Evolutionary conservation across 2,888 invertebrate genomes (phyloP).

Genomic region (Scaptomyza cyrtandrae): DNA sequence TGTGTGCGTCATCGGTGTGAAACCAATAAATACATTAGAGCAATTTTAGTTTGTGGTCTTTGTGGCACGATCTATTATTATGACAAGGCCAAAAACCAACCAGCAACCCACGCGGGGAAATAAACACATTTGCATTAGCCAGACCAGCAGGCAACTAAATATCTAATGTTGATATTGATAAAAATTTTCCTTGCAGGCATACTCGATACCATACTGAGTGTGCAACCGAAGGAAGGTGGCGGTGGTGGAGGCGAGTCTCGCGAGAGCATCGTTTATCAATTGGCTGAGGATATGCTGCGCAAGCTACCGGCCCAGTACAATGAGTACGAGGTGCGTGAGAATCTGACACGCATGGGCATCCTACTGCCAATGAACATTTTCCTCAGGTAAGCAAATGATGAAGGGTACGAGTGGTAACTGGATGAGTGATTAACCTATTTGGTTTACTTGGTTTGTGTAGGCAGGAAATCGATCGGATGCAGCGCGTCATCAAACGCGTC

Average conservation of each 20-base stretch:
- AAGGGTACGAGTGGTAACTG: too few relatives aligned
- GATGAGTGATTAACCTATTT: slow-evolving; percentile 14
- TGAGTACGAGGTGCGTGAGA: slow-evolving; percentile 94
- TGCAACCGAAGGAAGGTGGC: slow-evolving; percentile 98
- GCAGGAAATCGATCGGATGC: slow-evolving; percentile 93
- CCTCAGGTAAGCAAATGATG: slow-evolving; percentile 86
- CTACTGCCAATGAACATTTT: slow-evolving; percentile 98
- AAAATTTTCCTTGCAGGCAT: slow-evolving; percentile 86
- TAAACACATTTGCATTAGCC: slow-evolving; percentile 57
- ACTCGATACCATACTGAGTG: slow-evolving; percentile 96
- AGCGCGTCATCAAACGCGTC: slow-evolving; percentile 92
- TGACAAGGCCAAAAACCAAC: not conserved
- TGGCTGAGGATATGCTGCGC: slow-evolving; percentile 96
- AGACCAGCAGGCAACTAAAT: slow-evolving; percentile 20
- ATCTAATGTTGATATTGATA: not conserved
- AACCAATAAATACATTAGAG: too few relatives aligned
- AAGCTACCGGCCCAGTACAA: slow-evolving; percentile 94
- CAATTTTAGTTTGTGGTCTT: not conserved
- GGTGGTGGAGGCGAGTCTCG: slow-evolving; percentile 95
- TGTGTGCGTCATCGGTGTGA: too few relatives aligned
- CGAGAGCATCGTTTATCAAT: slow-evolving; percentile 95
- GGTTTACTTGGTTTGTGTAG: slow-evolving; percentile 79
- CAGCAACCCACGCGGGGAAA: not conserved
- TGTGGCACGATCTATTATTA: not conserved
- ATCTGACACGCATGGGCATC: slow-evolving; percentile 95